Conservation (phyloP, 92 coral and sea anemone genomes). For the Epizoanthus fatuus region DNA sequence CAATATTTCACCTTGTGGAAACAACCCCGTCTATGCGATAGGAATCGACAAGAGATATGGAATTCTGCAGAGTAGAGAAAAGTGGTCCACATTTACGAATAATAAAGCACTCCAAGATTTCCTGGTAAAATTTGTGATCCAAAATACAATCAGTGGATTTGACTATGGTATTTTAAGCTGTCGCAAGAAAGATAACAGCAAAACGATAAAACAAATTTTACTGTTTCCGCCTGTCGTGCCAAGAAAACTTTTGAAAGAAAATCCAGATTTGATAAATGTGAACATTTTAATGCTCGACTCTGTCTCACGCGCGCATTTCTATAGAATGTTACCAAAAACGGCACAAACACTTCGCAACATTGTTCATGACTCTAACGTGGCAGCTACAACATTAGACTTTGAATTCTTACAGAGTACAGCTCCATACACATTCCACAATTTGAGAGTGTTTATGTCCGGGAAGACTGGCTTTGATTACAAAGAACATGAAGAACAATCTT, state of each 20-base stretch:
- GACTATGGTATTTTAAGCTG: slow-evolving; percentile 85
- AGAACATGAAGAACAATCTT: slow-evolving; percentile 73
- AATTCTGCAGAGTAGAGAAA: slow-evolving; percentile 55
- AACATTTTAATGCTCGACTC: slow-evolving; percentile 86
- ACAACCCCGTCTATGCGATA: slow-evolving; percentile 71
- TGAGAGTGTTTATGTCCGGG: slow-evolving; percentile 90
- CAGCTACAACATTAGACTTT: slow-evolving; percentile 83
- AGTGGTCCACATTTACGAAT: slow-evolving; percentile 37
- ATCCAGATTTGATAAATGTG: slow-evolving; percentile 61
- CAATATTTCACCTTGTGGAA: slow-evolving; percentile 74
- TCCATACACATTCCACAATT: slow-evolving; percentile 88
- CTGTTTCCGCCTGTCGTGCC: slow-evolving; percentile 78
- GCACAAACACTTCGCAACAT: slow-evolving; percentile 70
- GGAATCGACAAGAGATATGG: slow-evolving; percentile 84
- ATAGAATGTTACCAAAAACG: slow-evolving; percentile 86
- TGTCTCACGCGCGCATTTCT: slow-evolving; percentile 88
- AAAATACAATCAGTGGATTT: slow-evolving; percentile 70
- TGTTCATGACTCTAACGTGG: slow-evolving; percentile 64
- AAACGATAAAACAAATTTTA: slow-evolving; percentile 68
- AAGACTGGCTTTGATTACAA: slow-evolving; percentile 78
- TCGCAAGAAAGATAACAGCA: slow-evolving; percentile 43
- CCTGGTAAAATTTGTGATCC: slow-evolving; percentile 60
- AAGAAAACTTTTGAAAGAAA: slow-evolving; percentile 34
- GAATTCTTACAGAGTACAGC: slow-evolving; percentile 90
- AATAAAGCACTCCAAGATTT: slow-evolving; percentile 61